Evolutionary conservation across 2,888 invertebrate genomes (phyloP).

Genomic region (Notodonta ziczac): DNA sequence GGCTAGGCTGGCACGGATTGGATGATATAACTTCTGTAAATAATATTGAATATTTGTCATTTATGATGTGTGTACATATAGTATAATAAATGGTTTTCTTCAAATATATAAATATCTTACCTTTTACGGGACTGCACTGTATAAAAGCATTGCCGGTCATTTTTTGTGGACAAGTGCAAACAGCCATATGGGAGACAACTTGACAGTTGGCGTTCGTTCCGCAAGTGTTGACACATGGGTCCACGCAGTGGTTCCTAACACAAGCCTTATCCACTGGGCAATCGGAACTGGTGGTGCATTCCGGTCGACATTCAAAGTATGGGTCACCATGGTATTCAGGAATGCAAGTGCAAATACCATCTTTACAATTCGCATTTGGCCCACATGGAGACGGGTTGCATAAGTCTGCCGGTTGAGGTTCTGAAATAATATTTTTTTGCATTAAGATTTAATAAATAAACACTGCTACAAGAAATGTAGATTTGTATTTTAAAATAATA

Average conservation of each 20-base stretch:
- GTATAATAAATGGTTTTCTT: not conserved
- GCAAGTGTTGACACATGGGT: conserved; percentile 91
- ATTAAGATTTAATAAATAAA: not conserved
- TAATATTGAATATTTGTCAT: conserved; percentile 14
- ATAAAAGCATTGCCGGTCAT: conserved; percentile 90
- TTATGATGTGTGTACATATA: not conserved
- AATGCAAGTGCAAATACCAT: conserved; percentile 85
- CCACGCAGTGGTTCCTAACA: conserved; percentile 87
- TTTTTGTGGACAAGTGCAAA: conserved; percentile 89
- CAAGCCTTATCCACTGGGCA: conserved; percentile 89
- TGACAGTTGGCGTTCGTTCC: conserved; percentile 89
- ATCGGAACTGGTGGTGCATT: conserved; percentile 90
- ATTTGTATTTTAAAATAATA: conserved; percentile 4
- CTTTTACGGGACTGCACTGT: conserved; percentile 85
- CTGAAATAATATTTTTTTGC: conserved; percentile 41
- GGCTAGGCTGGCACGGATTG: conserved; percentile 86
- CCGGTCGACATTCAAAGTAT: conserved; percentile 88
- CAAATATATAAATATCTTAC: conserved; percentile 50
- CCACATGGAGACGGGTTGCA: conserved; percentile 89
- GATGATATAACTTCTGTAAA: conserved; percentile 64
- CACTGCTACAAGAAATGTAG: not conserved
- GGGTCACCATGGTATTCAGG: conserved; percentile 88
- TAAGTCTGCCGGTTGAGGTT: conserved; percentile 69
- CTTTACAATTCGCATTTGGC: conserved; percentile 84
- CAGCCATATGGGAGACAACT: conserved; percentile 90